Percentiles rank a stretch among this genome's conserved stretches.
Evolutionary conservation across 1,140 invertebrate species (phyloP).

Genomic region (Listronotus oregonensis): DNA sequence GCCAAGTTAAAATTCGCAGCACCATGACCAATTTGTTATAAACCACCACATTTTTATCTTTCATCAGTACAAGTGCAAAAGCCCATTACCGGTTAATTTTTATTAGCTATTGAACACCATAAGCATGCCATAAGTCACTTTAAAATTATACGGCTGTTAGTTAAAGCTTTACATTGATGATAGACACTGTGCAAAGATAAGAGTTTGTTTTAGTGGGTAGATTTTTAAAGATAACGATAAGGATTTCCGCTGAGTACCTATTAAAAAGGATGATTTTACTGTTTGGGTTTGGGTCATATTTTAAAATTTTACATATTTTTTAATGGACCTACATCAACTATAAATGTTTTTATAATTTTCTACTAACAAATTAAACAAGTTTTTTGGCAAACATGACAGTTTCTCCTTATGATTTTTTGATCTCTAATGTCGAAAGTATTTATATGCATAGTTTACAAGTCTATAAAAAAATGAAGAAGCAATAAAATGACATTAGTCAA

Average conservation of each 20-base stretch:
- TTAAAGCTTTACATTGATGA: background rate
- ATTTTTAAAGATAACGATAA: constrained; percentile 1
- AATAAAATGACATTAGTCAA: no score
- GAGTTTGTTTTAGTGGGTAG: constrained; percentile 10
- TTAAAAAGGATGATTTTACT: no score
- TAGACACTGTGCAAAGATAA: constrained; percentile 10
- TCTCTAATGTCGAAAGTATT: background rate
- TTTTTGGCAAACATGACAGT: no score
- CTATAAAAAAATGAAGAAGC: no score
- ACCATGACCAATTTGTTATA: no score
- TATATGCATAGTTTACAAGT: no score
- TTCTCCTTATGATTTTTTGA: background rate
- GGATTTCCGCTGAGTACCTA: background rate
- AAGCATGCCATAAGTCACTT: constrained; percentile 11
- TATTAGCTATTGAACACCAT: constrained; percentile 5
- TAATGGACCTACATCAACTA: no score
- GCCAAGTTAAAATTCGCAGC: no score
- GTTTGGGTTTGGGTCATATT: no score
- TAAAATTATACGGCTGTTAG: constrained; percentile 1
- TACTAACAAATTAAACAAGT: background rate
- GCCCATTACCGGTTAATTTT: constrained; percentile 3
- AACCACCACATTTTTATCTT: constrained; percentile 4
- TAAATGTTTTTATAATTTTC: background rate
- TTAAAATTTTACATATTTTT: no score
- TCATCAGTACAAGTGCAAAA: constrained; percentile 2